phyloP scores from a whole-genome alignment of 1,140 invertebrate species.

The Calephelis virginiensis region DNA sequence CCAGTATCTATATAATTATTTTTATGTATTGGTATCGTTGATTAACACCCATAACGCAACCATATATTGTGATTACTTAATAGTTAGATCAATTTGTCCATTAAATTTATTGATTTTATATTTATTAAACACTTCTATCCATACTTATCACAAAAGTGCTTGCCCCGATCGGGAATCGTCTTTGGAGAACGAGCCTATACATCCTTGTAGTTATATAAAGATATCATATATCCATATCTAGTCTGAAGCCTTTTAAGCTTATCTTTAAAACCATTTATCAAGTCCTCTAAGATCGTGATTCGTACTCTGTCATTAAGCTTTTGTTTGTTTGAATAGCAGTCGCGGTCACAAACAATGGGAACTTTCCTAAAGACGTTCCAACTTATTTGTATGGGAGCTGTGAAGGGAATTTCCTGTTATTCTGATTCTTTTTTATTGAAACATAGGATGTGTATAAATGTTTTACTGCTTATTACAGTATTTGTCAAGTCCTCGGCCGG shows the following conservation, averaged over 20 bases:
- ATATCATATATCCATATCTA: not conserved
- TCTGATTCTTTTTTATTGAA: not conserved
- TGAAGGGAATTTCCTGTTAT: constrained; percentile 5
- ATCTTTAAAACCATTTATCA: constrained; percentile 12
- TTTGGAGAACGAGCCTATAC: no score
- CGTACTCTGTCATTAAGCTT: constrained; percentile 5
- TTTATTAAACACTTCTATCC: no score
- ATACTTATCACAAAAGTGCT: no score
- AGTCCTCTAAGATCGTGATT: constrained; percentile 4
- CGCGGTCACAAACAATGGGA: constrained; percentile 14
- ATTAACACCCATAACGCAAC: no score
- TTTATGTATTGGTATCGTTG: no score
- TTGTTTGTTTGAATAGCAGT: constrained; percentile 11
- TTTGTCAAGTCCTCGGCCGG: no score
- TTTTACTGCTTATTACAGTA: no score
- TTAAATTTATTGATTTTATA: no score
- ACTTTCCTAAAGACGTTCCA: constrained; percentile 12
- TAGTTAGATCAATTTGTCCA: no score
- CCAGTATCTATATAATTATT: no score
- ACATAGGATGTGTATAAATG: not conserved
- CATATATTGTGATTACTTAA: no score
- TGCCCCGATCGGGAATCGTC: no score
- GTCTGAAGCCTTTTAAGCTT: constrained; percentile 4
- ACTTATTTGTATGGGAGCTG: constrained; percentile 13
- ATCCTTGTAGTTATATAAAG: not conserved